phyloP scores from a whole-genome alignment of 1,140 invertebrate species.

The Zaprionus nigranus region DNA sequence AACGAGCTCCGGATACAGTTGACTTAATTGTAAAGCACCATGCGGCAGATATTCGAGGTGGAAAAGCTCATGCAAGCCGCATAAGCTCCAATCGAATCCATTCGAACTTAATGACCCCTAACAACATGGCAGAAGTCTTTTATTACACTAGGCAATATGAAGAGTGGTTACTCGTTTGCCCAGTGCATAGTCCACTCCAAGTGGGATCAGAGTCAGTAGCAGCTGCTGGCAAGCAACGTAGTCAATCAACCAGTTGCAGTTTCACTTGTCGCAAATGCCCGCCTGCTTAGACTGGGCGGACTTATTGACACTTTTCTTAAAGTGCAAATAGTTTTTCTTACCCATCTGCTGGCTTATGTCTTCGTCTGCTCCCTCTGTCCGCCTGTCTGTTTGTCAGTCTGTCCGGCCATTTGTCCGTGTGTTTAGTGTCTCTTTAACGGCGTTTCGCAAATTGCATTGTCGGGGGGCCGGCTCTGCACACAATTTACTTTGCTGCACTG shows the following conservation, averaged over 20 bases:
- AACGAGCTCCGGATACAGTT: background rate
- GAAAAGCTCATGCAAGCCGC: background rate
- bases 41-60: background rate
- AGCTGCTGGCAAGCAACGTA: slow-evolving; percentile 28
- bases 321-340: slow-evolving; percentile 44
- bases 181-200: background rate
- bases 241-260: slow-evolving; percentile 61
- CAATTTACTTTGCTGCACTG: slow-evolving; percentile 42
- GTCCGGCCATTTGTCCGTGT: background rate
- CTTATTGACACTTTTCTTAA: slow-evolving; percentile 72
- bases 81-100: background rate
- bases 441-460: slow-evolving; percentile 61
- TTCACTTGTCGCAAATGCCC: slow-evolving; percentile 53
- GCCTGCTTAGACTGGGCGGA: slow-evolving; percentile 28
- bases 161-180: background rate
- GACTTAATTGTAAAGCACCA: background rate
- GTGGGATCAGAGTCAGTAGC: background rate
- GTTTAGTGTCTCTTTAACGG: slow-evolving; percentile 47
- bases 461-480: slow-evolving; percentile 29
- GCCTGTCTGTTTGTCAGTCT: background rate
- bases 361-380: background rate
- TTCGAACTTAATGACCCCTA: background rate
- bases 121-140: background rate
- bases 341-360: slow-evolving; percentile 6
- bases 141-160: background rate